Conservation (phyloP, 2,113 vertebrate species). For the Trichomycterus rosablanca region DNA sequence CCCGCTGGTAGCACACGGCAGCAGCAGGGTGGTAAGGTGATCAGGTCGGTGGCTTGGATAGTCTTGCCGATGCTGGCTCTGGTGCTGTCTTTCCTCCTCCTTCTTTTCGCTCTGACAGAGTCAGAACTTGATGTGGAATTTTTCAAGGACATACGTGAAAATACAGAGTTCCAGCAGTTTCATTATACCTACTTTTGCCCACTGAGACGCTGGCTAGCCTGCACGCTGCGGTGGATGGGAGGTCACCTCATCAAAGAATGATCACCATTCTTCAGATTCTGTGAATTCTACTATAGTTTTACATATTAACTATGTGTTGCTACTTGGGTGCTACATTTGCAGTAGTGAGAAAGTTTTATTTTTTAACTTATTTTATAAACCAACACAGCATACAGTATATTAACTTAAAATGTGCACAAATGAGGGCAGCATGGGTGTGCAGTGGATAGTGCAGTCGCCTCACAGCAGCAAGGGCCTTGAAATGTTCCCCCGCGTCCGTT, state of each 20-base stretch:
- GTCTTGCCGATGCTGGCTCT: background rate
- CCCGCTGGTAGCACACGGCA: background rate
- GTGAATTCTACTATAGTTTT: background rate
- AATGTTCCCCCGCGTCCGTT: too few species aligned
- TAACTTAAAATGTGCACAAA: too few species aligned
- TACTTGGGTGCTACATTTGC: too few species aligned
- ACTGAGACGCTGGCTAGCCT: slow-evolving; percentile 95
- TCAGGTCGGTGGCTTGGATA: background rate
- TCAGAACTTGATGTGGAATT: slow-evolving; percentile 94
- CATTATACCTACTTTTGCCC: slow-evolving; percentile 98
- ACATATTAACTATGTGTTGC: too few species aligned
- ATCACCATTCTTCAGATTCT: slow-evolving; percentile 13
- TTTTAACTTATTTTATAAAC: background rate
- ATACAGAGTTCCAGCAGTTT: slow-evolving; percentile 95
- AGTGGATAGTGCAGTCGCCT: too few species aligned
- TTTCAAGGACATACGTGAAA: slow-evolving; percentile 94
- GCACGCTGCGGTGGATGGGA: slow-evolving; percentile 88
- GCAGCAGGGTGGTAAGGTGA: background rate
- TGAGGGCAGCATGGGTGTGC: too few species aligned
- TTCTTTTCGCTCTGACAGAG: slow-evolving; percentile 76
- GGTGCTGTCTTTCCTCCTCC: slow-evolving; percentile 1
- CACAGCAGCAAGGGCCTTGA: too few species aligned
- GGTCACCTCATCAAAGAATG: slow-evolving; percentile 85
- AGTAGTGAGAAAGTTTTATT: too few species aligned
- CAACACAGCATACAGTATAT: too few species aligned